phyloP scores from a whole-genome alignment of 2,113 vertebrate genomes.

The Tetrao urogallus region DNA sequence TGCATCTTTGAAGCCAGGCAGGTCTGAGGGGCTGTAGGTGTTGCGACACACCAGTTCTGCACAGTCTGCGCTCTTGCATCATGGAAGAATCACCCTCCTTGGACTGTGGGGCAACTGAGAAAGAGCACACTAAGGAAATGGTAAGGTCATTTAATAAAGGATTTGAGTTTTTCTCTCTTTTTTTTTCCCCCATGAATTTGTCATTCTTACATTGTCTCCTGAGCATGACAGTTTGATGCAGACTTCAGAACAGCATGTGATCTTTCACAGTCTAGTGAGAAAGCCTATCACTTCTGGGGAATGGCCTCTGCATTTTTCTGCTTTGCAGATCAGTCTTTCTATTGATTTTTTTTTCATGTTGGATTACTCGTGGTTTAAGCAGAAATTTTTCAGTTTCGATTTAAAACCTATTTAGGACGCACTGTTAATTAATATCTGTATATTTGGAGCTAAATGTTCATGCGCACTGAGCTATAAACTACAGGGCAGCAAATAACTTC shows the following conservation, averaged over 20 bases:
- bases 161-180: neutral
- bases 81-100: neutral
- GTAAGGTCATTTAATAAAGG: neutral
- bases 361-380: neutral
- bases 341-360: neutral
- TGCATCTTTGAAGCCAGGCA: neutral
- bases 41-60: no score
- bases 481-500: neutral
- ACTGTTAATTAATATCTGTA: conserved; percentile 15
- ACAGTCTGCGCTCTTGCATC: rapidly evolving
- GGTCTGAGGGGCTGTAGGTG: neutral
- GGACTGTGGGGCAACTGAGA: neutral
- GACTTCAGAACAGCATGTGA: neutral
- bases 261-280: neutral
- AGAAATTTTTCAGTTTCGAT: conserved; percentile 9
- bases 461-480: neutral
- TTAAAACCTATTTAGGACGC: conserved; percentile 10
- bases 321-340: conserved; percentile 13
- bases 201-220: neutral
- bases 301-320: conserved; percentile 1
- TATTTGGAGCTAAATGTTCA: neutral
- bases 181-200: neutral
- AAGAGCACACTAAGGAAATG: neutral
- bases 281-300: neutral
- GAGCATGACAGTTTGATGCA: neutral